Percentiles rank a stretch among this genome's conserved stretches.
Conservation (phyloP, 2,113 vertebrate species). For the Alouatta palliata region DNA sequence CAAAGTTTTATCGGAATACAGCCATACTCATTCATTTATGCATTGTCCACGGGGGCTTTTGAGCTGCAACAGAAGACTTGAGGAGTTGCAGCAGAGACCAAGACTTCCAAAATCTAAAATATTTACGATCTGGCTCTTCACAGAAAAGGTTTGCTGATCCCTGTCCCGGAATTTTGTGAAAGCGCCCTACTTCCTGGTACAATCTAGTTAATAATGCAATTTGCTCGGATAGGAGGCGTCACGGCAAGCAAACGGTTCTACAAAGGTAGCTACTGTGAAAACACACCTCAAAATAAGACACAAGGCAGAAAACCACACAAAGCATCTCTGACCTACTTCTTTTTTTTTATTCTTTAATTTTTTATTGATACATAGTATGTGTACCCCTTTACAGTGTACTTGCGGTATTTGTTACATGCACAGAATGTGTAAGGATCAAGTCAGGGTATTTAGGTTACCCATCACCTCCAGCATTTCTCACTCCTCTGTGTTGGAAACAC, state of each 20-base stretch:
- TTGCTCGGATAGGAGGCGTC: background rate
- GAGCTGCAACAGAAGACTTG: background rate
- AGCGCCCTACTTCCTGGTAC: background rate
- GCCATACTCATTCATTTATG: background rate
- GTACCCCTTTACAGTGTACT: too few species aligned
- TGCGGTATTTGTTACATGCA: background rate
- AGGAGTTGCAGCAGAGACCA: background rate
- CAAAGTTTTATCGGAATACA: constrained; percentile 52
- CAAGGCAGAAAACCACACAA: background rate
- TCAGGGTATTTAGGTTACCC: background rate
- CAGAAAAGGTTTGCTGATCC: constrained; percentile 52
- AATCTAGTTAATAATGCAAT: constrained; percentile 65
- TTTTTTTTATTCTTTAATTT: background rate
- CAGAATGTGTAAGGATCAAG: background rate
- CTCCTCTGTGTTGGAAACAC: background rate
- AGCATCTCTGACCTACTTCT: constrained; percentile 2
- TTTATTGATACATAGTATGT: background rate
- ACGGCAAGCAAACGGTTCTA: background rate
- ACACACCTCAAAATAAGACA: background rate
- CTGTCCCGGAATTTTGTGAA: background rate
- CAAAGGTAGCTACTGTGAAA: background rate
- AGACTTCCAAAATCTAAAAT: constrained; percentile 54
- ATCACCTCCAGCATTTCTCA: background rate
- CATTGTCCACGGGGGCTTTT: background rate
- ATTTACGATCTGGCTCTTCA: constrained; percentile 43